Evolutionary conservation across 2,888 invertebrate genomes (phyloP), one percentile per base, ranked within the genome.

Genomic region (Ethmia dodecea): DNA sequence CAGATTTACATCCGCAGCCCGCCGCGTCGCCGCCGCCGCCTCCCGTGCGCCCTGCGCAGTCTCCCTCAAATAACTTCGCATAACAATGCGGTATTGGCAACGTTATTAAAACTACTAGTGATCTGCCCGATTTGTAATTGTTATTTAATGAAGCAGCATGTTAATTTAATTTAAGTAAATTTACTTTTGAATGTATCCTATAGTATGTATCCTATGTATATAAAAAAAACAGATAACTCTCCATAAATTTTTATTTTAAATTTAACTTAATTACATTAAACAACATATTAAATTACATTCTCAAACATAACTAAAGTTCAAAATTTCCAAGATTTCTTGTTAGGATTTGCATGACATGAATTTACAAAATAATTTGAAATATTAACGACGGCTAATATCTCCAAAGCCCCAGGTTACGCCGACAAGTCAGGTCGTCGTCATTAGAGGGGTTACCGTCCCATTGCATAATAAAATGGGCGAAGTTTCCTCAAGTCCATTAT

Each of bases 401-500:
- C 53, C 50, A 58, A 42, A 75, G 76, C 73, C 65, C 53, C 70
- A 74, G 78, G 80, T 73, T 78, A 72, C 64, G 60, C 59, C 72
- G 63, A 62, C 60, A 67, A 81, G 77, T 74, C 73, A 76, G 78
- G 79, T 78, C 74, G 69, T 55, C 71, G 75, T 84, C 84, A 79
- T 84, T 86, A 86, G 78, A 77, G 75, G 76, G 81, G 80, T 76
- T 78, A 76, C 83, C 79, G 66, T 75, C 79, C 79, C 84, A 83
- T 80, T 83, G 83, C 84, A 84, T 86, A 84, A 84, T 86, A 86
- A 86, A 86, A 86, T 86, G 84, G 78, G 64, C 77, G 58, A 86
- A 86, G 83, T 84, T 86, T 81, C 73, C 81, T 69, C 75, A 84
- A 86, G 84, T 83, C 86, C 84, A 86, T 84, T 86, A 86, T 84